Percentiles rank a stretch among this genome's conserved stretches.
Conservation (phyloP, 2,797 vertebrate species). For the Ctenopoma kingsleyae region DNA sequence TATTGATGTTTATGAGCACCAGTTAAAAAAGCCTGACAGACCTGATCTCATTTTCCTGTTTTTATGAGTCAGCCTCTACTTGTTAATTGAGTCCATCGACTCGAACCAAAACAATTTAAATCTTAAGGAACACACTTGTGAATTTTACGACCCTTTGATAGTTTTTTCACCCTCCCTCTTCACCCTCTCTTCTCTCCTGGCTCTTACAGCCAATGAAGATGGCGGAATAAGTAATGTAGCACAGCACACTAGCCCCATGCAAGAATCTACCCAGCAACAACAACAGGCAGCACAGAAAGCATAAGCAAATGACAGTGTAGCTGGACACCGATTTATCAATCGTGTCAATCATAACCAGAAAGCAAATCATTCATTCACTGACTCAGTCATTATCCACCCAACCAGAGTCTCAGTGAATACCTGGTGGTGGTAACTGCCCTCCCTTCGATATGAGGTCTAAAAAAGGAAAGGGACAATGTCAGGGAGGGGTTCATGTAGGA, state of each 20-base stretch:
- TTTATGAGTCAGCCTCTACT: slow-evolving; percentile 31
- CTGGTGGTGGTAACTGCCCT: slow-evolving; percentile 88
- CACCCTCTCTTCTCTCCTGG: neutral
- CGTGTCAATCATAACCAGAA: slow-evolving; percentile 5
- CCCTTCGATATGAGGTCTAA: slow-evolving; percentile 87
- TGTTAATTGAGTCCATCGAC: slow-evolving; percentile 40
- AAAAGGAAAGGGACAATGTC: slow-evolving; percentile 70
- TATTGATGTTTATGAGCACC: slow-evolving; percentile 28
- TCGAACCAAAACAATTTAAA: slow-evolving; percentile 45
- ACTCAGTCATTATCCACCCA: slow-evolving; percentile 27
- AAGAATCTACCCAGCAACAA: slow-evolving; percentile 59
- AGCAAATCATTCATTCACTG: slow-evolving; percentile 7
- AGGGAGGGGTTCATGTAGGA: slow-evolving; percentile 31
- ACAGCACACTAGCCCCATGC: slow-evolving; percentile 69
- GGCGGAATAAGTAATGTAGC: slow-evolving; percentile 42
- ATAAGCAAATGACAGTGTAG: slow-evolving; percentile 35
- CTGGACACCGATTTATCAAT: neutral
- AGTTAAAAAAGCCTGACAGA: slow-evolving; percentile 7
- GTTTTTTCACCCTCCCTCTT: slow-evolving; percentile 1
- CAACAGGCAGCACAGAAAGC: slow-evolving; percentile 43
- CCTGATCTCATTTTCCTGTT: slow-evolving; percentile 36
- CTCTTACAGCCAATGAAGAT: slow-evolving; percentile 36
- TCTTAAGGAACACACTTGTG: slow-evolving; percentile 22
- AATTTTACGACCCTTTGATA: slow-evolving; percentile 29
- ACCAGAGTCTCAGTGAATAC: slow-evolving; percentile 68